phyloP scores from a whole-genome alignment of 2,113 vertebrate species.

The Orthonyx spaldingii region DNA sequence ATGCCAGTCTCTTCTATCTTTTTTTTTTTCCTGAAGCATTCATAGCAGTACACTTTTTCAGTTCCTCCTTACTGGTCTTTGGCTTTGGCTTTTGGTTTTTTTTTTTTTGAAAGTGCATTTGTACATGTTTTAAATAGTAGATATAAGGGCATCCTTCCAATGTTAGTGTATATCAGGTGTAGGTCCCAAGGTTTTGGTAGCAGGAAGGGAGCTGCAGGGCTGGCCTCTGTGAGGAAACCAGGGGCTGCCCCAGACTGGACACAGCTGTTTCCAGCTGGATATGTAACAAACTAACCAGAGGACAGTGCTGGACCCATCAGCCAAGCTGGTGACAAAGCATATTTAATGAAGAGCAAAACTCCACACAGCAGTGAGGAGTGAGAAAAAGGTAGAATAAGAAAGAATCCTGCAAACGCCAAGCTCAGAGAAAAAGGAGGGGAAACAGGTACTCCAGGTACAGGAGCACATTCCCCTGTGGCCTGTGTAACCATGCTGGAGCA shows the following conservation, averaged over 20 bases:
- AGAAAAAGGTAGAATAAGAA: background rate
- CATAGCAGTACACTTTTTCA: background rate
- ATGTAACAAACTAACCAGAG: background rate
- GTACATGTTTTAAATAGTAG: background rate
- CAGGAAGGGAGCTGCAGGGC: background rate
- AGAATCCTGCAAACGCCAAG: background rate
- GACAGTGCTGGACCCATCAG: background rate
- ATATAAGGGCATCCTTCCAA: background rate
- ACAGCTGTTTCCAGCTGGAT: background rate
- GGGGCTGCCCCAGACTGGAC: rapidly evolving
- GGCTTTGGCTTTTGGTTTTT: background rate
- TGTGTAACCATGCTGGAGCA: background rate
- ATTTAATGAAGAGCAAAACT: background rate
- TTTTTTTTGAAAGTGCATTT: background rate
- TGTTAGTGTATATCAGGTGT: background rate
- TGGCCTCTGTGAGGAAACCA: background rate
- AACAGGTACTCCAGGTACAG: background rate
- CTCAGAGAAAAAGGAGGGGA: background rate
- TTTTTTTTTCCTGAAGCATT: background rate
- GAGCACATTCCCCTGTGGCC: background rate
- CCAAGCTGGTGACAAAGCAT: background rate
- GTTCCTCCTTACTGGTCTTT: too few species aligned
- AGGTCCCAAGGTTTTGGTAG: background rate
- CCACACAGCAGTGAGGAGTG: too few species aligned
- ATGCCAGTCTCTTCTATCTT: background rate